Percentiles rank a stretch among this genome's conserved stretches.
phyloP scores from a whole-genome alignment of 2,797 vertebrate genomes.

The Enteromius anoplus region DNA sequence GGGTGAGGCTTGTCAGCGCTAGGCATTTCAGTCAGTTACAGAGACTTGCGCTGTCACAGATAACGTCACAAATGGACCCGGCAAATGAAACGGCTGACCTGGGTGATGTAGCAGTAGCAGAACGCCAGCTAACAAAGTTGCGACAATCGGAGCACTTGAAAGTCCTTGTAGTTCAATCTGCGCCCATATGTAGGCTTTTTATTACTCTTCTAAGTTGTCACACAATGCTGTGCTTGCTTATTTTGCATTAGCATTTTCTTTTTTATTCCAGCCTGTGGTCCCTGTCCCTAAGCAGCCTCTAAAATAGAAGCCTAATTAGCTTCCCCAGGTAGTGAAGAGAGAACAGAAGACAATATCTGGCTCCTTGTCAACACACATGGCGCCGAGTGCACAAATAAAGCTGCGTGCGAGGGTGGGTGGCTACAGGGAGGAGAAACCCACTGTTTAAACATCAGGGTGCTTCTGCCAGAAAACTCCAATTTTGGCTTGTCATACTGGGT shows the following conservation, averaged over 20 bases:
- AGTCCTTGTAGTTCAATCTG: constrained; percentile 8
- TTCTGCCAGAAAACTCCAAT: constrained; percentile 49
- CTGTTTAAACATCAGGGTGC: constrained; percentile 46
- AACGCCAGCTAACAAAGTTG: constrained; percentile 10
- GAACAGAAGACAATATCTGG: constrained; percentile 48
- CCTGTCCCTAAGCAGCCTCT: constrained; percentile 39
- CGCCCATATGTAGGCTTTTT: background rate
- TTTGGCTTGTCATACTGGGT: constrained; percentile 39
- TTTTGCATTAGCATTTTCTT: constrained; percentile 41
- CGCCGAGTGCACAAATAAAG: constrained; percentile 48
- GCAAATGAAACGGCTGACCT: constrained; percentile 11
- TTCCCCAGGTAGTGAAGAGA: constrained; percentile 52
- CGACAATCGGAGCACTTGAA: background rate
- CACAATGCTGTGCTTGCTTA: constrained; percentile 20
- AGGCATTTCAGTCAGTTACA: constrained; percentile 34
- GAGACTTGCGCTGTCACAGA: constrained; percentile 13
- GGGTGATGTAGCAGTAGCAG: background rate
- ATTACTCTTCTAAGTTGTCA: constrained; percentile 15
- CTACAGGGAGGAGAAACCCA: constrained; percentile 44
- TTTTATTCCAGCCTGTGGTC: background rate
- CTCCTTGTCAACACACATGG: constrained; percentile 52
- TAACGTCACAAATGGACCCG: background rate
- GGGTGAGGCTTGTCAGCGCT: constrained; percentile 35
- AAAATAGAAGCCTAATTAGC: constrained; percentile 58
- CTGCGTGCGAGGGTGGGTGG: constrained; percentile 23